These are phyloP conservation scores for Montipora foliosa DNA, from an alignment of 64 coral and sea anemone genomes.

Conservation along the genomic window DNA sequence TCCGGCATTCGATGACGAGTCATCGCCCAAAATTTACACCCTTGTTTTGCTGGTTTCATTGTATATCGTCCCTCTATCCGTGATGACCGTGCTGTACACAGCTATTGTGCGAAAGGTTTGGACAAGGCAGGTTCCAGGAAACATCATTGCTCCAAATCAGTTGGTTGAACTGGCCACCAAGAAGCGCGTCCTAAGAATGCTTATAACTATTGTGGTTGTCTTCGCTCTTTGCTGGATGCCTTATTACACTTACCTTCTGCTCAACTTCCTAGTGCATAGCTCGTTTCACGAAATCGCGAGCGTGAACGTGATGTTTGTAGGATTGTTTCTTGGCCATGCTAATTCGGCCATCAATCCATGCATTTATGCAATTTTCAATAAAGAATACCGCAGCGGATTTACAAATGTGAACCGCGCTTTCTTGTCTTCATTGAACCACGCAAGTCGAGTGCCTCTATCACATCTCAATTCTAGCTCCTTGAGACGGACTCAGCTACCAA, in stretches of 20 bases:
- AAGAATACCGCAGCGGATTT: constrained; percentile 44
- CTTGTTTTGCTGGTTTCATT: constrained; percentile 10
- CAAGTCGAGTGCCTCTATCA: constrained; percentile 5
- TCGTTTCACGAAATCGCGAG: background rate
- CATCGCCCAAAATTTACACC: constrained; percentile 23
- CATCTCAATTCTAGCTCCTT: background rate
- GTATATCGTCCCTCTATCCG: constrained; percentile 37
- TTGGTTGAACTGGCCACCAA: constrained; percentile 1
- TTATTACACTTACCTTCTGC: constrained; percentile 25
- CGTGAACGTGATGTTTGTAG: constrained; percentile 14
- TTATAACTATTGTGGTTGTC: constrained; percentile 55
- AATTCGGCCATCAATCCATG: constrained; percentile 59
- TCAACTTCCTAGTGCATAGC: background rate
- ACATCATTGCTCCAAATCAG: background rate
- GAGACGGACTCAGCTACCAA: background rate
- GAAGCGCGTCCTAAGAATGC: constrained; percentile 64
- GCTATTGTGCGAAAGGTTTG: constrained; percentile 67
- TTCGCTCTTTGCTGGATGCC: constrained; percentile 77
- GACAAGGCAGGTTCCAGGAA: constrained; percentile 61
- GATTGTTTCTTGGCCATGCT: constrained; percentile 41
- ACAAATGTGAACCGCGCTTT: background rate
- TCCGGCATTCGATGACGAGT: background rate
- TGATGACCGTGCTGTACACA: constrained; percentile 54
- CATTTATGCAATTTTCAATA: constrained; percentile 52
- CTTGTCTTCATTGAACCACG: background rate